Percentiles rank a stretch among this genome's conserved stretches.
phyloP scores from a whole-genome alignment of 2,113 vertebrate species.

The Festucalex cinctus region DNA sequence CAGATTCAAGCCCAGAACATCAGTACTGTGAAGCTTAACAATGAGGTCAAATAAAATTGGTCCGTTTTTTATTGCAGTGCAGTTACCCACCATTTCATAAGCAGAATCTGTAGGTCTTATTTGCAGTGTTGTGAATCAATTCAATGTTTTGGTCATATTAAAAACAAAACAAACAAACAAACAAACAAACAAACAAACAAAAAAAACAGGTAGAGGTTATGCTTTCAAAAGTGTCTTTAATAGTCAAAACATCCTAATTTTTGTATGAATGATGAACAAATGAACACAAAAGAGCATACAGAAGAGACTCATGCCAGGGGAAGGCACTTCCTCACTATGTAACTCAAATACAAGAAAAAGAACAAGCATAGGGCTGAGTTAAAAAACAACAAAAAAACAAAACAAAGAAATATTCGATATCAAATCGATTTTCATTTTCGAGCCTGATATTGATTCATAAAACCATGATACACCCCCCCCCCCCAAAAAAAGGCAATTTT shows the following conservation, averaged over 20 bases:
- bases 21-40: background rate
- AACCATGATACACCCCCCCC: no score
- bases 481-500: no score
- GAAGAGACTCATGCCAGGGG: slow-evolving; percentile 49
- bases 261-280: slow-evolving; percentile 26
- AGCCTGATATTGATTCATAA: no score
- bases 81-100: no score
- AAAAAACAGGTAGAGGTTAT: background rate
- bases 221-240: slow-evolving; percentile 16
- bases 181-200: no score
- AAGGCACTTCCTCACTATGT: slow-evolving; percentile 64
- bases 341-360: slow-evolving; percentile 49
- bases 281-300: slow-evolving; percentile 34
- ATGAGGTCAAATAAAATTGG: background rate
- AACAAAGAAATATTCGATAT: no score
- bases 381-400: no score
- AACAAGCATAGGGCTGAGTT: slow-evolving; percentile 8
- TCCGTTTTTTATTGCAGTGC: background rate
- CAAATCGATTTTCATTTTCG: no score
- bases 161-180: no score
- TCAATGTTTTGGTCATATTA: no score
- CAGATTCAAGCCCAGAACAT: background rate
- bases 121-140: no score
- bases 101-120: no score
- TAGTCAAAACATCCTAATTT: slow-evolving; percentile 50